Evolutionary conservation across 2,888 invertebrate species (phyloP), one percentile per base, ranked within the genome.

Genomic region (Lepidochitona cinerea): DNA sequence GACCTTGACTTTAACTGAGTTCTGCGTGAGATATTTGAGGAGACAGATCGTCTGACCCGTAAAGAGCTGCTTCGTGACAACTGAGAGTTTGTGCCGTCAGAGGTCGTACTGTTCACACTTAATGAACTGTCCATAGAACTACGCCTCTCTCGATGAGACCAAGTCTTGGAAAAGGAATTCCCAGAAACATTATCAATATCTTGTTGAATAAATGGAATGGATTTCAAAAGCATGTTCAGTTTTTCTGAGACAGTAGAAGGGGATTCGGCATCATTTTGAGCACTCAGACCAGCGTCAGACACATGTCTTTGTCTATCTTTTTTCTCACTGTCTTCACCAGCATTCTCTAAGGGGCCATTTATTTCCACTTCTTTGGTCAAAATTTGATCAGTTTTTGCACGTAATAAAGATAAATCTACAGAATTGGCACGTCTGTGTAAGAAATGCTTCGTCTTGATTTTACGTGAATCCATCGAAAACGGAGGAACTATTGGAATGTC

Each of bases 191-290:
- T 49, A n/a, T 49, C 49, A 18, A n/a, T 23, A 49, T 49, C 49
- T 23, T 49, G 49, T n/a, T 4, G 18, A n/a, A n/a, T 23, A 49
- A 49, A 49, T 49, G 87, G 82, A 67, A 86, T 75, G 35, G 85
- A 86, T 36, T 83, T 78, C 53, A 87, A 72, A 59, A 87, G 77
- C 52, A 76, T 81, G 80, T 84, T 84, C 18, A 87, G 74, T 75
- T 83, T 87, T 72, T 85, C 81, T 12, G 85, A 85, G 33, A 87
- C 85, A n/a, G 86, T 82, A 35, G 86, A 84, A 4, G 87, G 87
- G 4, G 86, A 86, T 71, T 83, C 81, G 4, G 77, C 79, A 12
- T 72, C 37, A 18, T 73, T 41, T 14, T 69, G 68, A 29, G 68
- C 29, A n/a, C 1, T 7, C 49, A 23, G 3, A 49, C 23, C 49